Percentiles rank a stretch among this genome's conserved stretches.
Evolutionary conservation across 2,113 vertebrate genomes (phyloP).

Genomic region (Argyrosomus japonicus): DNA sequence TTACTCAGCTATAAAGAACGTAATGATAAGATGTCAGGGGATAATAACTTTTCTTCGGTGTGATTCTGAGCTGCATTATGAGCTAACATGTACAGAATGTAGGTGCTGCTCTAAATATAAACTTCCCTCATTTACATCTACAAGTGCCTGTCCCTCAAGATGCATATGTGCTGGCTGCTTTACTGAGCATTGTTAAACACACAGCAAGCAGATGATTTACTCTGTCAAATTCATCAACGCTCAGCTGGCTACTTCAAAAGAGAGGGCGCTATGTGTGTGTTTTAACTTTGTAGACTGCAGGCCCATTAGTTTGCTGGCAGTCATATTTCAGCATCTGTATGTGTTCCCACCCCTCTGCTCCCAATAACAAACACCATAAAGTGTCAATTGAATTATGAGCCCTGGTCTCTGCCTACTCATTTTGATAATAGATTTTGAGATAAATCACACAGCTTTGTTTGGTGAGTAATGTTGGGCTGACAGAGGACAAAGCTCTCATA

Average conservation of each 20-base stretch:
- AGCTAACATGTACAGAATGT: constrained; percentile 2
- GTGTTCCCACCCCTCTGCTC: constrained; percentile 54
- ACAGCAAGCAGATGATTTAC: constrained; percentile 32
- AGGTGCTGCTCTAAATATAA: constrained; percentile 41
- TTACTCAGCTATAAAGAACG: constrained; percentile 13
- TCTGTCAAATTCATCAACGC: constrained; percentile 42
- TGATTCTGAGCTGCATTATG: constrained; percentile 3
- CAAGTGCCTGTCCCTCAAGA: constrained; percentile 24
- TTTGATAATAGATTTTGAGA: constrained; percentile 75
- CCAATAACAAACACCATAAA: constrained; percentile 68
- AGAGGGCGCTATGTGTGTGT: constrained; percentile 52
- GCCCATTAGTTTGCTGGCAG: constrained; percentile 74
- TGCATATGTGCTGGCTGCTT: background rate
- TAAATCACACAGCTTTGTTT: constrained; percentile 72
- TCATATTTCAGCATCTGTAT: constrained; percentile 67
- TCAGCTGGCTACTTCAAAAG: constrained; percentile 53
- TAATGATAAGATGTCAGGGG: constrained; percentile 35
- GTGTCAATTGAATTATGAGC: constrained; percentile 72
- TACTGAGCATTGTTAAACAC: constrained; percentile 36
- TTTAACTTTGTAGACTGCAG: constrained; percentile 64
- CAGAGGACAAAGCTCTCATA: constrained; percentile 55
- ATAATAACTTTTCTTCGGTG: constrained; percentile 12
- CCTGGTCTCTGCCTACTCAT: constrained; percentile 73
- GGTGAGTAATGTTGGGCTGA: constrained; percentile 58
- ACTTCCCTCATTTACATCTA: constrained; percentile 28